Evolutionary conservation across 2,888 invertebrate species (phyloP), one percentile per base, ranked within the genome.

Genomic region (Eurois occulta): DNA sequence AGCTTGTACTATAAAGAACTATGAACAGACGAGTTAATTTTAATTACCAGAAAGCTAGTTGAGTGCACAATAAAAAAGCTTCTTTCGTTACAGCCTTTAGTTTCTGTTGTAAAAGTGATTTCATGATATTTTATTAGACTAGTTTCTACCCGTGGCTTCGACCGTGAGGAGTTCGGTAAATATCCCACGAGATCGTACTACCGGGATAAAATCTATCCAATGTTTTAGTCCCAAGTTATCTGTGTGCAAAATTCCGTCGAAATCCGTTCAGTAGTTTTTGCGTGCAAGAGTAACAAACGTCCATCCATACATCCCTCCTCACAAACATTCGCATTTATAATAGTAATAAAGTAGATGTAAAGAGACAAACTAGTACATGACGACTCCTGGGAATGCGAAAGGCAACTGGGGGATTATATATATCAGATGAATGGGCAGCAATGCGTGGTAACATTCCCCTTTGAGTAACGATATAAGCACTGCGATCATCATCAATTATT

Each of bases 401-500:
- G 62, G 58, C 55, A 81, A 58, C 64, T 18, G 46, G 46, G 46
- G 41, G 62, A 67, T 78, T 82, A 72, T 60, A 65, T 82, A 72
- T 60, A 65, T 58, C 55, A 83, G 73, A 78, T 73, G 70, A 66
- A 73, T 81, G 69, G 46, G 69, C 16, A 55, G 71, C 60, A 48
- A 73, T 72, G 78, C 32, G 70, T 46, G 52, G 55, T 32, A 73
- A 55, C 16, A 82, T 69, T 65, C 52, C 43, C 43, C 35, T 69
- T 43, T 70, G 71, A 67, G n/a, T 64, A 68, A 71, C 62, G 62
- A 41, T 58, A 18, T 60, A 48, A 16, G 35, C 48, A 43, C 28
- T 52, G 16, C 10, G 48, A 46, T 52, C 58, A 62, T 43, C 58
- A 67, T 62, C 75, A 74, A 80, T 80, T 67, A 5, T 55, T 35